A percentile compares a stretch with the other conserved stretches of the same genome.
Conservation (phyloP, 30 jellyfish, hydroid and myxozoan species). For the Turritopsis rubra region DNA sequence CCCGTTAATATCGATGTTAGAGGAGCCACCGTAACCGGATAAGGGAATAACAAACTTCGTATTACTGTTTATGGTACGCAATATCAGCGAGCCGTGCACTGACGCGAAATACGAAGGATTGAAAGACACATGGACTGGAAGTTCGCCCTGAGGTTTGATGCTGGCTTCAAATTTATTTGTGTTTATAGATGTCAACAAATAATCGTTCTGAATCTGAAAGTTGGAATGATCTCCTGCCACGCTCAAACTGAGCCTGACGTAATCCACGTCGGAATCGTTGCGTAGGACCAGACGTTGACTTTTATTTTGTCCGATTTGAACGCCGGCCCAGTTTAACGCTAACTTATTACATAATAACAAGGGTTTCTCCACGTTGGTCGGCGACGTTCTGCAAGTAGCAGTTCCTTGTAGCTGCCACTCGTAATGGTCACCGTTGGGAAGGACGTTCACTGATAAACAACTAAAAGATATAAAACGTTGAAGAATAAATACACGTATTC, state of each 20-base stretch:
- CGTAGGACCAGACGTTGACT: conserved; percentile 63
- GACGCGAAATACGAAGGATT: conserved; percentile 61
- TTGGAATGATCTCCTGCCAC: conserved; percentile 68
- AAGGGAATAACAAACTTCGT: conserved; percentile 46
- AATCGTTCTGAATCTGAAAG: conserved; percentile 62
- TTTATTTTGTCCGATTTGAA: conserved; percentile 57
- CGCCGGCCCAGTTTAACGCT: conserved; percentile 78
- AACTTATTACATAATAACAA: conserved; percentile 62
- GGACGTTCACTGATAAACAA: conserved; percentile 44
- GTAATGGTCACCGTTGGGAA: conserved; percentile 73
- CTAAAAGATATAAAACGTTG: conserved; percentile 32
- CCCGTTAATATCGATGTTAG: conserved; percentile 28
- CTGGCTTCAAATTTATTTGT: conserved; percentile 36
- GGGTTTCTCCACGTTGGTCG: conserved; percentile 44
- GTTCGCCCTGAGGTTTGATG: conserved; percentile 70
- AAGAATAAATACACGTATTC: too few relatives aligned
- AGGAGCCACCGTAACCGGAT: conserved; percentile 49
- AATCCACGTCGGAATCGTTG: conserved; percentile 44
- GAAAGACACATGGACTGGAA: conserved; percentile 57
- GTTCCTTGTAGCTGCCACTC: conserved; percentile 71
- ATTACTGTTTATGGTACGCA: conserved; percentile 52
- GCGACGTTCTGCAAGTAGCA: conserved; percentile 31
- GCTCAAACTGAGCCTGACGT: conserved; percentile 34
- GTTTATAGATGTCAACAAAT: conserved; percentile 24
- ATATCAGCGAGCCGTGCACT: conserved; percentile 58